Conservation (phyloP, 1,140 invertebrate genomes). For the Yoshiicerus persimilis region DNA sequence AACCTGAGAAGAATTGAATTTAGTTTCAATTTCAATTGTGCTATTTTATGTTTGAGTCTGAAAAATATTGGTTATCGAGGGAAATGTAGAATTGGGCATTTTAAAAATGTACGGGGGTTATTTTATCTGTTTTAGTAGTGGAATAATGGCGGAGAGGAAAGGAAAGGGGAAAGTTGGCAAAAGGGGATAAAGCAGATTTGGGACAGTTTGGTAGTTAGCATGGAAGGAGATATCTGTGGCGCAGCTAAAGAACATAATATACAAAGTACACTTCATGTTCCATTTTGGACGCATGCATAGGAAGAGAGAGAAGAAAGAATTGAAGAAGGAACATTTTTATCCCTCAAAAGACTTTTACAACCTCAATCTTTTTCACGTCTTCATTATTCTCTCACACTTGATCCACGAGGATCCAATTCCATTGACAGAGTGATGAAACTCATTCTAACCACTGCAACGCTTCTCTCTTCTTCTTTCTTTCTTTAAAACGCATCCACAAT, state of each 20-base stretch:
- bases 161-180: not conserved
- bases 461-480: not conserved
- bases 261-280: not conserved
- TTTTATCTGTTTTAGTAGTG: not conserved
- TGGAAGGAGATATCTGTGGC: not conserved
- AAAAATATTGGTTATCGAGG: too few species aligned
- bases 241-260: not conserved
- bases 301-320: not conserved
- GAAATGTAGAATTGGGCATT: not conserved
- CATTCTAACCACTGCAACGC: not conserved
- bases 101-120: not conserved
- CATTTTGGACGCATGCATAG: not conserved
- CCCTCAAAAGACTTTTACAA: constrained; percentile 6
- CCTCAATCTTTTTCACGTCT: constrained; percentile 19
- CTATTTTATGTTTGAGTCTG: too few species aligned
- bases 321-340: not conserved
- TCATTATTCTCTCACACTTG: constrained; percentile 22
- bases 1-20: too few species aligned
- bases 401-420: constrained; percentile 11
- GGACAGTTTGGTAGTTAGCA: not conserved
- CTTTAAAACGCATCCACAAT: not conserved
- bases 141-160: not conserved
- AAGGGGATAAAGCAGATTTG: not conserved
- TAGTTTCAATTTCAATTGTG: too few species aligned
- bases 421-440: constrained; percentile 17